Evolutionary conservation across 53 echinoderm and acorn worm species (phyloP).

Genomic region (Henricia sp.): DNA sequence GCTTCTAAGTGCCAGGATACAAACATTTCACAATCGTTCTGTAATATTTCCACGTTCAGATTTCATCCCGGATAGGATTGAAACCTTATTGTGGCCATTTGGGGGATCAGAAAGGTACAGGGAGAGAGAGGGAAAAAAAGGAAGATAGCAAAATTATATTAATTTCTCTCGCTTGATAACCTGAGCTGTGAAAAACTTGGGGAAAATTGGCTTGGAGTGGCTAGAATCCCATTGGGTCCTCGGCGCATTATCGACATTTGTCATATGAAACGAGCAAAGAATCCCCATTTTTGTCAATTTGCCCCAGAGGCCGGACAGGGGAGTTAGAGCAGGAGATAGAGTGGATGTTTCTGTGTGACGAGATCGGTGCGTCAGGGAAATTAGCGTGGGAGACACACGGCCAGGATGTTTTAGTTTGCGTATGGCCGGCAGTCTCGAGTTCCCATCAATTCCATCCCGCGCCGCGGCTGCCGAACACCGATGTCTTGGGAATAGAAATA

Average conservation of each 20-base stretch:
- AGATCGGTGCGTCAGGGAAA: slow-evolving; percentile 58
- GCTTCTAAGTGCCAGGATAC: slow-evolving; percentile 7
- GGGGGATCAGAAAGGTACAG: neutral
- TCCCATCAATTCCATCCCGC: slow-evolving; percentile 54
- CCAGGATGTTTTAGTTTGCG: slow-evolving; percentile 50
- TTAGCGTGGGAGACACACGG: slow-evolving; percentile 30
- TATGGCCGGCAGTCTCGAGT: slow-evolving; percentile 47
- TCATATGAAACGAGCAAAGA: slow-evolving; percentile 60
- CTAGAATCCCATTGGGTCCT: slow-evolving; percentile 55
- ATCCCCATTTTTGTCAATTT: slow-evolving; percentile 67
- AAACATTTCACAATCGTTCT: neutral
- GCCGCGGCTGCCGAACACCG: slow-evolving; percentile 6
- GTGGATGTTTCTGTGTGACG: slow-evolving; percentile 60
- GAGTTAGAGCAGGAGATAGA: slow-evolving; percentile 63
- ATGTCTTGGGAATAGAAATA: slow-evolving; percentile 62
- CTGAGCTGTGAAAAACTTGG: slow-evolving; percentile 54
- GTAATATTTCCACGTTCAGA: neutral
- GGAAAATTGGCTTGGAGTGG: slow-evolving; percentile 65
- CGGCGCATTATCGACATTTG: slow-evolving; percentile 63
- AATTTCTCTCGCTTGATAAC: slow-evolving; percentile 59
- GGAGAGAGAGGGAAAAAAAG: neutral
- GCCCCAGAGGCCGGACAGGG: slow-evolving; percentile 55
- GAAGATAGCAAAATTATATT: slow-evolving; percentile 51
- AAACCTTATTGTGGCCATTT: slow-evolving; percentile 10
- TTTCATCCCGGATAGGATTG: slow-evolving; percentile 30